Conservation (phyloP, 2,888 invertebrate genomes). For the Ethmia dodecea region DNA sequence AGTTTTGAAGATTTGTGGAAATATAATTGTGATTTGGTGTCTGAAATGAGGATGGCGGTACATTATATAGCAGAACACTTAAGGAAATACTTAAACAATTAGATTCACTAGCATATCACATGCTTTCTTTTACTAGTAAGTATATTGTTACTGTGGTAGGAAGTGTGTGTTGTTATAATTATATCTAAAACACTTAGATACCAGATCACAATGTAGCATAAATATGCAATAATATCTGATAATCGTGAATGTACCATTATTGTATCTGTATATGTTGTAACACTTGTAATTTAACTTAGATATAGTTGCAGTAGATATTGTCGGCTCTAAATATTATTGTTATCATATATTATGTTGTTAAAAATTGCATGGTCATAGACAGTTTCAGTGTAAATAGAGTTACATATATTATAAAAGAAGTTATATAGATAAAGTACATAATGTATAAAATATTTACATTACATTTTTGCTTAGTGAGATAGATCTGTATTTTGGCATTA, state of each 20-base stretch:
- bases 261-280: conserved; percentile 66
- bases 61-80: conserved; percentile 63
- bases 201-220: conserved; percentile 41
- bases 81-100: conserved; percentile 54
- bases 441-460: conserved; percentile 23
- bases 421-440: conserved; percentile 17
- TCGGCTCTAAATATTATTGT: conserved; percentile 53
- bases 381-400: conserved; percentile 58
- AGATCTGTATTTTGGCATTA: conserved; percentile 50
- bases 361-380: conserved; percentile 58
- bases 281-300: conserved; percentile 31
- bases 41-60: conserved; percentile 27
- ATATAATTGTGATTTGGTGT: conserved; percentile 50
- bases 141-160: too few species aligned
- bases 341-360: conserved; percentile 56
- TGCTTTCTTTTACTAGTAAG: conserved; percentile 13
- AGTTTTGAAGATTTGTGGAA: conserved; percentile 45
- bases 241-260: conserved; percentile 33
- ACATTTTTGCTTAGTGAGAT: conserved; percentile 28
- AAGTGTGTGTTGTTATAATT: too few species aligned
- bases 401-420: conserved; percentile 21
- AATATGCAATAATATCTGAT: conserved; percentile 31
- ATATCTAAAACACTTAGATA: conserved; percentile 22
- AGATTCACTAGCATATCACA: conserved; percentile 34
- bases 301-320: conserved; percentile 32